These are phyloP conservation scores for Sipha flava DNA, from an alignment of 1,140 invertebrate species.

Conservation along the genomic window DNA sequence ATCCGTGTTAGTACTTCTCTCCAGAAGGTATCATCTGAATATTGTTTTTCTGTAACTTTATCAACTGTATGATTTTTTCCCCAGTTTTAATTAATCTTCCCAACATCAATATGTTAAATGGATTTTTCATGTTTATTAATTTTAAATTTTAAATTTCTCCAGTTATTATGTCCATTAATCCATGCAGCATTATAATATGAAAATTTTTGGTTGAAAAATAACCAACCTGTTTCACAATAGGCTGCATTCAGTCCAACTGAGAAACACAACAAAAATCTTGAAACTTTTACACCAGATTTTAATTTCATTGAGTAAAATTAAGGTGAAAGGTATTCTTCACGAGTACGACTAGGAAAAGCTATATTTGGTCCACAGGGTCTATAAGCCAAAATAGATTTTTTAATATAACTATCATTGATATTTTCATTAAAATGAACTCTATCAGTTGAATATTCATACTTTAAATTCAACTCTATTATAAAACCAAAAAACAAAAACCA, in stretches of 20 bases:
- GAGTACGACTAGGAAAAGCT: background rate
- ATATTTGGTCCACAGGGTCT: background rate
- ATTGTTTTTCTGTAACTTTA: too few relatives aligned
- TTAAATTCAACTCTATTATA: too few relatives aligned
- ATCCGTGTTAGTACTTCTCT: too few relatives aligned
- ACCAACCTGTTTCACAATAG: background rate
- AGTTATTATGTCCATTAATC: background rate
- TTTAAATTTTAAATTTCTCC: background rate
- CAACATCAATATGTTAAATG: background rate
- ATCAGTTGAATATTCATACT: too few relatives aligned
- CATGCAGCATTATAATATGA: background rate
- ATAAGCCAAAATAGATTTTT: too few relatives aligned
- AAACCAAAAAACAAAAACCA: too few relatives aligned
- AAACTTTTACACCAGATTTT: background rate
- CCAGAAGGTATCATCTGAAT: too few relatives aligned
- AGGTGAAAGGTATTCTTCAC: background rate
- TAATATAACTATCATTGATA: too few relatives aligned
- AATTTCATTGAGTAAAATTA: background rate
- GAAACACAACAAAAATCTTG: background rate
- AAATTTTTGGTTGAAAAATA: background rate
- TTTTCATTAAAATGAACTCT: too few relatives aligned
- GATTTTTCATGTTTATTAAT: too few relatives aligned
- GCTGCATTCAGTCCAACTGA: background rate
- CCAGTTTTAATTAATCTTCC: too few relatives aligned
- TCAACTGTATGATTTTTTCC: too few relatives aligned